Base-by-base conservation (phyloP, 2,113 vertebrate species). In the Silurus asotus region DNA sequence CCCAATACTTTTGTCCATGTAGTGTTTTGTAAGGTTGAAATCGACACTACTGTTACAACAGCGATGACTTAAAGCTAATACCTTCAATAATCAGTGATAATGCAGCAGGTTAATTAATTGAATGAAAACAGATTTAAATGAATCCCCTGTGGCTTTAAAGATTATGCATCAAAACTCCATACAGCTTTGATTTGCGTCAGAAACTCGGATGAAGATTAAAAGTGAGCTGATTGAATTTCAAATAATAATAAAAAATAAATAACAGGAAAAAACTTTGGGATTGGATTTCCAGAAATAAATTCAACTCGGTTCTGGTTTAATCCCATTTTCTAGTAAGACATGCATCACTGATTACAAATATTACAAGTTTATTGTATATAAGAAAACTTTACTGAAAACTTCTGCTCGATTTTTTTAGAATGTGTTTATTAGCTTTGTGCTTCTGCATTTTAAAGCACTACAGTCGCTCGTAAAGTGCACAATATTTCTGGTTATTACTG, bases 131-230 rank as follows among this genome's bases (percentile, higher is more conserved):
- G 62, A 15, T 11, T 67, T 9, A 28, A 6, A 28, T 10, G 45
- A 82, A 53, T 25, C 49, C 48, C 45, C n/a, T 6, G 8, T 17
- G n/a, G 49, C 49, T 75, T 53, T 20, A 74, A 74, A 74, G 59
- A 81, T 62, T 82, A 65, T 4, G 61, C 80, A 28, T 64, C 79
- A 23, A 49, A 49, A 81, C 37, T 81, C 59, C 78, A 67, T 67
- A 15, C 13, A 5, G 72, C 72, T 75, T 53, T n/a, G 20, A 75
- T 4, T 75, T 23, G 2, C n/a, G 5, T 53, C 20, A n/a, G 49
- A 74, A 49, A 74, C 70, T 23, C 19, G 48, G 70, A 74, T 23
- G 19, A 53, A 76, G 11, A 51, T 76, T 51, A 53, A 10, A 75
- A 53, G 49, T 5, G 72, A 51, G 23, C n/a, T 23, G 1, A 9